phyloP scores from a whole-genome alignment of 1,140 invertebrate species.

The Euwallacea similis region DNA sequence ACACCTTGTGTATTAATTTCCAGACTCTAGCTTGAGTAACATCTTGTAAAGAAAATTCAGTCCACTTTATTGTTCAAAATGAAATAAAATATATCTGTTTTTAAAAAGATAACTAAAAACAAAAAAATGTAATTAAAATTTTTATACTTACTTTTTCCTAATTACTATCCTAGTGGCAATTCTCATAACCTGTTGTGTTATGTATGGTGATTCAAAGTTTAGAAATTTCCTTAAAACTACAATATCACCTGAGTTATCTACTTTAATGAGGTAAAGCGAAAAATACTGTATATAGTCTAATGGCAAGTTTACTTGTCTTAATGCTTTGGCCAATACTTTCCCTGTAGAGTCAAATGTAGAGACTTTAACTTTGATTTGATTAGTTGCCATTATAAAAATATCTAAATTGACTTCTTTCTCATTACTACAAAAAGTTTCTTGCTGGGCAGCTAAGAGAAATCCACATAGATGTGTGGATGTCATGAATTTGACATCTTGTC shows the following conservation, averaged over 20 bases:
- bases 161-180: slow-evolving; percentile 68
- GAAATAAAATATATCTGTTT: too few relatives aligned
- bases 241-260: slow-evolving; percentile 71
- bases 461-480: slow-evolving; percentile 80
- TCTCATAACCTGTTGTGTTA: slow-evolving; percentile 73
- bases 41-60: neutral
- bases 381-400: slow-evolving; percentile 82
- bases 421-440: slow-evolving; percentile 76
- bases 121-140: too few relatives aligned
- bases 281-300: slow-evolving; percentile 82
- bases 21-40: neutral
- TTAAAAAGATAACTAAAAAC: too few relatives aligned
- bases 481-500: slow-evolving; percentile 78
- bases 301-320: slow-evolving; percentile 73
- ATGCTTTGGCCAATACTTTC: slow-evolving; percentile 79
- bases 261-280: slow-evolving; percentile 81
- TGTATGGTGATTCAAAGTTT: slow-evolving; percentile 95
- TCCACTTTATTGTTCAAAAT: neutral
- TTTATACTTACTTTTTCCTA: slow-evolving; percentile 66
- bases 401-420: slow-evolving; percentile 75
- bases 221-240: slow-evolving; percentile 84
- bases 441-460: slow-evolving; percentile 88
- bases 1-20: neutral
- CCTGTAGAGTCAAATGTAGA: slow-evolving; percentile 81
- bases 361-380: slow-evolving; percentile 80